Evolutionary conservation across 2,888 invertebrate species (phyloP).

Genomic region (Schrankia costaestrigalis): DNA sequence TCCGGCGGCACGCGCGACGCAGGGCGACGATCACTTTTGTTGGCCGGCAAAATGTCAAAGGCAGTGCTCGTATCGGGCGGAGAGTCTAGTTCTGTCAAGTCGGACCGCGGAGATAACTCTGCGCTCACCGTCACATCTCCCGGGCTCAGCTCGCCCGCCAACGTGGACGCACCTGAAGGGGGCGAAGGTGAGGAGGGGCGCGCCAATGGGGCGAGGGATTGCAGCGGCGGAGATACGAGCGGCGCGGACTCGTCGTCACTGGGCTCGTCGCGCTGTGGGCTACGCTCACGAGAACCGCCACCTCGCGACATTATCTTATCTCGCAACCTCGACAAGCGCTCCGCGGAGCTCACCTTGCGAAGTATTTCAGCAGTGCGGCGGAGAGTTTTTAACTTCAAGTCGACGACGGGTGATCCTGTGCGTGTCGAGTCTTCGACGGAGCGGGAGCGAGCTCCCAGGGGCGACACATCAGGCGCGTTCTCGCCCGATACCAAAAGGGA

Average conservation of each 20-base stretch:
- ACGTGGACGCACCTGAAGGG: slow-evolving; percentile 47
- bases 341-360: slow-evolving; percentile 65
- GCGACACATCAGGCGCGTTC: slow-evolving; percentile 31
- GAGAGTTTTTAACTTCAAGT: slow-evolving; percentile 55
- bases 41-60: slow-evolving; percentile 56
- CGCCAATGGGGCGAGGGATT: slow-evolving; percentile 9
- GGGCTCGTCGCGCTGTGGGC: slow-evolving; percentile 53
- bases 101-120: slow-evolving; percentile 67
- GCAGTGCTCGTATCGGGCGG: slow-evolving; percentile 45
- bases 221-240: slow-evolving; percentile 71
- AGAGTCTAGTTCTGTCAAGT: slow-evolving; percentile 63
- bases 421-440: slow-evolving; percentile 66
- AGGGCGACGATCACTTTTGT: slow-evolving; percentile 37
- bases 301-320: slow-evolving; percentile 62
- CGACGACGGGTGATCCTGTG: slow-evolving; percentile 47
- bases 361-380: slow-evolving; percentile 62
- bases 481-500: slow-evolving; percentile 52
- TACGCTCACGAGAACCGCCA: slow-evolving; percentile 61
- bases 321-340: slow-evolving; percentile 59
- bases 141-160: slow-evolving; percentile 32
- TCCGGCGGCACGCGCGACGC: slow-evolving; percentile 16
- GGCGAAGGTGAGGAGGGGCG: slow-evolving; percentile 17
- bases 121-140: slow-evolving; percentile 35
- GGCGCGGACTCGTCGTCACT: slow-evolving; percentile 86
- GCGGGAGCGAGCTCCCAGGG: slow-evolving; percentile 50